A percentile compares a stretch with the other conserved stretches of the same genome.
These are phyloP conservation scores for Latrodectus geometricus DNA, from an alignment of 1,140 invertebrate species.

Conservation along the genomic window DNA sequence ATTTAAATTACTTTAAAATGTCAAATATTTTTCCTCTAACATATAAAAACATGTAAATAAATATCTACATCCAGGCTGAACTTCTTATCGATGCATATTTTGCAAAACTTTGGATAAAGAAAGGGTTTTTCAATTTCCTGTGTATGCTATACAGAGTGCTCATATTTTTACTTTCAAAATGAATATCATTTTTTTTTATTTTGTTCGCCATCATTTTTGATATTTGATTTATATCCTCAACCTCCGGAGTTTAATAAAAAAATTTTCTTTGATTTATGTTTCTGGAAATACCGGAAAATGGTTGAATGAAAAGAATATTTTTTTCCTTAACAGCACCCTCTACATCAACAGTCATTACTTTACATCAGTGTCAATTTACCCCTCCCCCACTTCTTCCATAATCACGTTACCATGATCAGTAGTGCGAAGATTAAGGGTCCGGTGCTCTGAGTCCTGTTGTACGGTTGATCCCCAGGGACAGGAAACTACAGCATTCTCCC, in stretches of 20 bases:
- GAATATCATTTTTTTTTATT: too few relatives aligned
- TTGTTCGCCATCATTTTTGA: too few relatives aligned
- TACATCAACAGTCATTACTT: conserved; percentile 54
- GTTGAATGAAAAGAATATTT: conserved; percentile 15
- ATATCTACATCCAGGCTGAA: too few relatives aligned
- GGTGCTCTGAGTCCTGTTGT: neutral
- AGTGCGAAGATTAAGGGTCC: conserved; percentile 29
- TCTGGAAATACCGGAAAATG: conserved; percentile 24
- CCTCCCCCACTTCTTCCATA: conserved; percentile 18
- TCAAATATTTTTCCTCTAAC: too few relatives aligned
- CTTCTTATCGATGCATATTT: too few relatives aligned
- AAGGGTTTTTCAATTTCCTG: too few relatives aligned
- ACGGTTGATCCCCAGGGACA: neutral
- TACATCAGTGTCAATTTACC: conserved; percentile 52
- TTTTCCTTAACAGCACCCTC: conserved; percentile 8
- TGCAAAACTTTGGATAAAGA: too few relatives aligned
- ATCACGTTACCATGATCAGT: conserved; percentile 28
- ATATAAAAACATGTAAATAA: too few relatives aligned
- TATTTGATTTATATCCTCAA: too few relatives aligned
- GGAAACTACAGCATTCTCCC: neutral
- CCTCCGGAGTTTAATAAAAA: neutral
- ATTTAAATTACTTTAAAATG: too few relatives aligned
- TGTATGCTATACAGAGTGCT: too few relatives aligned
- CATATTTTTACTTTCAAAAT: too few relatives aligned
- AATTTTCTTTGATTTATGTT: conserved; percentile 30